Evolutionary conservation across 1,140 invertebrate species (phyloP), one percentile per base, ranked within the genome.

Genomic region (Ceratosolen solmsi): DNA sequence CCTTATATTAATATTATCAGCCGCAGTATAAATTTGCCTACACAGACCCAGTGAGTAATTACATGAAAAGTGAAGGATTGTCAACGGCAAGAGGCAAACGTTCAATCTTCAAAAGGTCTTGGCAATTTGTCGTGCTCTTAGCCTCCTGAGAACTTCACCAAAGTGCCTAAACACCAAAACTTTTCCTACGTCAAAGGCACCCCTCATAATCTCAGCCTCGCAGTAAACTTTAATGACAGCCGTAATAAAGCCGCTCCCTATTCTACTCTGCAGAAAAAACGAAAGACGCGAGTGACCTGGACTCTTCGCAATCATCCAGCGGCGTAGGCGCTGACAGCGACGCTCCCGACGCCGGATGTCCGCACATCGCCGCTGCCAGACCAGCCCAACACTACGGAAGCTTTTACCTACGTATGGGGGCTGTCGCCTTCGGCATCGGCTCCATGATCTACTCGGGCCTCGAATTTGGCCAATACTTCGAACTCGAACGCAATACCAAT

Each of bases 391-490:
- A 96, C 89, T 97, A 97, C 85, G 97, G 97, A 13, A 97, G 96
- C 87, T 98, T 98, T 92, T 98, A 98, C 89, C 92, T 98, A 15
- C 93, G 97, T 85, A 97, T 98, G 95, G 97, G 97, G 7, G 97
- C 97, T 63, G 97, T 98, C 80, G 97, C 97, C 22, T 98, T 98
- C 89, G 97, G 97, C 13, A 97, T 98, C 84, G 97, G 97, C 13
- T 96, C 96, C 74, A 97, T 98, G 96, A 98, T 98, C 81, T 98
- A 98, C 90, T 97, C 97, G 1, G 97, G 97, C 0, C 92, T 99
- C 75, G 97, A 98, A 91, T 97, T 98, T 87, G 97, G 97, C 0
- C 96, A 97, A 89, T 98, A 98, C 88, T 98, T 98, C 89, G 97
- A 98, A 90, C 90, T 97, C 65, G 96, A 97, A 87, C 92, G 94